Percentiles rank a stretch among this genome's conserved stretches.
phyloP scores from a whole-genome alignment of 2,113 vertebrate species.

The Callithrix jacchus region DNA sequence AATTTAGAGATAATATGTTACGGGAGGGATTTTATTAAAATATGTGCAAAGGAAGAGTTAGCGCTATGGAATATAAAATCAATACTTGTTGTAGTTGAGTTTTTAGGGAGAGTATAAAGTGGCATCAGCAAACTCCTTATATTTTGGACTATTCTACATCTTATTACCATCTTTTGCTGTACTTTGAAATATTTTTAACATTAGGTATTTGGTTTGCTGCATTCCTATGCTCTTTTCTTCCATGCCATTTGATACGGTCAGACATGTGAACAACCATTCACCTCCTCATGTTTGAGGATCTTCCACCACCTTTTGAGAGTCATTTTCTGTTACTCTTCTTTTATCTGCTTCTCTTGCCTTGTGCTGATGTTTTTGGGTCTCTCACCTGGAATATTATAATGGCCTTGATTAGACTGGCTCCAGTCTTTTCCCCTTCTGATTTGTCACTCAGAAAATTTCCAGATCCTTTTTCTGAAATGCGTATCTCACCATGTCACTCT shows the following conservation, averaged over 20 bases:
- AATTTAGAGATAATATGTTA: slow-evolving; percentile 1
- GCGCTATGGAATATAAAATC: not conserved
- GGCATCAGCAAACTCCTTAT: not conserved
- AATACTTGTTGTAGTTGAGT: not conserved
- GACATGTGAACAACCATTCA: not conserved
- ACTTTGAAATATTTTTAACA: not conserved
- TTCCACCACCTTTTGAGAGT: not conserved
- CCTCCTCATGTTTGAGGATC: not conserved
- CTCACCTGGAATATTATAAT: not conserved
- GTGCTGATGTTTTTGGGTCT: not conserved
- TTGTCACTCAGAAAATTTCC: not conserved
- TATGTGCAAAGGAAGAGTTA: not conserved
- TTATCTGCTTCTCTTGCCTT: not conserved
- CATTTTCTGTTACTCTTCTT: not conserved
- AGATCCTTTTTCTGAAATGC: not conserved
- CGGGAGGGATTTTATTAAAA: not conserved
- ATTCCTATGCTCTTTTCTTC: not conserved
- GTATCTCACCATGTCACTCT: not conserved
- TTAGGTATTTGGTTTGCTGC: not conserved
- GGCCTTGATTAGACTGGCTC: not conserved
- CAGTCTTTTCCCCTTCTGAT: not conserved
- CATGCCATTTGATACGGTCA: not conserved
- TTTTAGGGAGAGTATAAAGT: not conserved
- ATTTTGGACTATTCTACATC: not conserved
- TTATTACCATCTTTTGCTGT: not conserved